phyloP scores from a whole-genome alignment of 2,888 invertebrate genomes.

The Caenorhabditis panamensis region DNA sequence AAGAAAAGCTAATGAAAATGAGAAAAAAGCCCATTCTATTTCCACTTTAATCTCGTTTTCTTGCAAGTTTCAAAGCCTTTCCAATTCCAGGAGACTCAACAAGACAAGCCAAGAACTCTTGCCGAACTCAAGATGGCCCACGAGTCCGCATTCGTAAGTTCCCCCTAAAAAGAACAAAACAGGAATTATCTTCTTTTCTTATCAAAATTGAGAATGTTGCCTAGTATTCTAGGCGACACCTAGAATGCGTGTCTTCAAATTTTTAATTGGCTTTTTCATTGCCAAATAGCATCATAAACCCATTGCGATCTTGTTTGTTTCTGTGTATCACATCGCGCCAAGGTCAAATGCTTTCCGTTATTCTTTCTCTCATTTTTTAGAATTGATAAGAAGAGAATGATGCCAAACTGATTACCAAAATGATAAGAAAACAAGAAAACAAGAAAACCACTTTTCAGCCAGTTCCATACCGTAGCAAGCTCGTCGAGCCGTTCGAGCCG shows the following conservation, averaged over 20 bases:
- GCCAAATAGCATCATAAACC: not conserved
- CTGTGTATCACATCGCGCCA: not conserved
- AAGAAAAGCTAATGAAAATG: not conserved
- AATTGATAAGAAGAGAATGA: too few relatives aligned
- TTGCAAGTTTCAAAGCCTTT: not conserved
- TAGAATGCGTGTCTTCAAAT: not conserved
- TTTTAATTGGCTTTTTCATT: not conserved
- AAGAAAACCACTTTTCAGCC: slow-evolving; percentile 66
- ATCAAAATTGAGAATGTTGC: too few relatives aligned
- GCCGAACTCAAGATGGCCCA: slow-evolving; percentile 47
- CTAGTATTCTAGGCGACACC: too few relatives aligned
- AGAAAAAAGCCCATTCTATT: slow-evolving; percentile 16
- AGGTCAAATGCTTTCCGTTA: not conserved
- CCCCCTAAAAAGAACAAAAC: too few relatives aligned
- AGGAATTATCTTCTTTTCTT: not conserved
- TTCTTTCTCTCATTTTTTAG: too few relatives aligned
- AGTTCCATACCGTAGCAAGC: slow-evolving; percentile 79
- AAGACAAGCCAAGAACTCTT: slow-evolving; percentile 37
- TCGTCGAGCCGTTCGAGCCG: slow-evolving; percentile 79
- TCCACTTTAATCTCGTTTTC: not conserved
- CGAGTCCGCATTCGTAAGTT: slow-evolving; percentile 58
- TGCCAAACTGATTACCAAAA: too few relatives aligned
- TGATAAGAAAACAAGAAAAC: slow-evolving; percentile 27
- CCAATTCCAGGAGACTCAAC: slow-evolving; percentile 50
- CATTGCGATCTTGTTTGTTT: not conserved